Evolutionary conservation across 2,888 invertebrate genomes (phyloP), one percentile per base, ranked within the genome.

Genomic region (Chamaedrilus cognettii): DNA sequence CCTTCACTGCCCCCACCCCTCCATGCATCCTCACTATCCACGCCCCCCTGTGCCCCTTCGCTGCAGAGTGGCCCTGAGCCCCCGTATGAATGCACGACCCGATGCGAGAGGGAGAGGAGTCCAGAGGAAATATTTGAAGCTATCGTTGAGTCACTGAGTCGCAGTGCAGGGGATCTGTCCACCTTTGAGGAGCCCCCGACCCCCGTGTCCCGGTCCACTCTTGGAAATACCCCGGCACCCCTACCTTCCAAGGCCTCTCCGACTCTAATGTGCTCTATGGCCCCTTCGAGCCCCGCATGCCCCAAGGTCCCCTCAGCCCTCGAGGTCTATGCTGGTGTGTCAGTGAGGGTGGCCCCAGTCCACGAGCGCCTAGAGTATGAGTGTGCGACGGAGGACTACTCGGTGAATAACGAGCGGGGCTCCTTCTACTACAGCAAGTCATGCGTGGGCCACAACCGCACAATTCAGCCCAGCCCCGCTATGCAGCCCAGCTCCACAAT

Each of bases 71-170:
- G 19, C 30, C 28, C 55, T 3, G 1, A 28, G 55, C 28, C 31
- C 19, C 55, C 15, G 55, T 55, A 30, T 28, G 33, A 30, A 32
- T 30, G 32, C 19, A 4, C 58, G 31, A 30, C 11, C 15, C 15
- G 15, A 11, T 33, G 15, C 33, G 2, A n/a, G 19, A 23, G 52
- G 1, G 62, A 62, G 32, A 49, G 26, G 33, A 62, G 62, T n/a
- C 62, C 62, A 1, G 62, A 62, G 26, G 62, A 62, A 50, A 51
- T 62, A 23, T 62, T 62, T 31, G 62, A 62, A 30, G 62, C 49
- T 23, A 62, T 62, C 52, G 62, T 62, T 3, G 62, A 62, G 23
- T 3, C 62, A 30, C 33, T 60, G 26, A 42, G 19, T 19, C 7
- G 11, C 11, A 42, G 42, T 42, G 42, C 7, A 42, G 42, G 19